phyloP scores from a whole-genome alignment of 2,797 vertebrate species.

The Acestrorhynchus altus region DNA sequence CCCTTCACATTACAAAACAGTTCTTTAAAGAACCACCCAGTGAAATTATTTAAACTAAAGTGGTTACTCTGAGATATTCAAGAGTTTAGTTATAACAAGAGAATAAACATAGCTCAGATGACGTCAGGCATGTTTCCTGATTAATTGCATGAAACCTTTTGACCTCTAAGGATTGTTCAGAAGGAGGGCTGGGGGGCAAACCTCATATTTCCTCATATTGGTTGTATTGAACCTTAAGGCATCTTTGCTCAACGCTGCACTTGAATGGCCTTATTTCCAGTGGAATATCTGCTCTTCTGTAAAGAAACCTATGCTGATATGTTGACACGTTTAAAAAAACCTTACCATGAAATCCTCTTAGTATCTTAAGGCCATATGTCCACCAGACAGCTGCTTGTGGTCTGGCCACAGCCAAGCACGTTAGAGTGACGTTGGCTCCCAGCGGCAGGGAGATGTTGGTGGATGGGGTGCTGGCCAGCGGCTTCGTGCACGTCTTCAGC shows the following conservation, averaged over 20 bases:
- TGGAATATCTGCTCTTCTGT: constrained; percentile 7
- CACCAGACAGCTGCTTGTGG: constrained; percentile 85
- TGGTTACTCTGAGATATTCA: too few relatives aligned
- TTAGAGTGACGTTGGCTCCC: constrained; percentile 84
- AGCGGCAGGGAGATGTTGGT: constrained; percentile 78
- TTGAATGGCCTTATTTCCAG: constrained; percentile 68
- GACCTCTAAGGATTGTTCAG: neutral
- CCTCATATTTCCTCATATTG: neutral
- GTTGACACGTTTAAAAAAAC: constrained; percentile 50
- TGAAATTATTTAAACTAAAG: too few relatives aligned
- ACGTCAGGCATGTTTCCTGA: neutral
- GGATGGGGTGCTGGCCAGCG: constrained; percentile 73
- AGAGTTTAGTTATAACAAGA: neutral
- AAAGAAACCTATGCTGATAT: constrained; percentile 38
- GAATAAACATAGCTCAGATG: neutral
- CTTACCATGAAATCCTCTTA: constrained; percentile 93
- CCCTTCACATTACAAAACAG: too few relatives aligned
- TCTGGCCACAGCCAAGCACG: constrained; percentile 83
- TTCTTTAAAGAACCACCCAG: too few relatives aligned
- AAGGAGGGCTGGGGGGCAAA: neutral
- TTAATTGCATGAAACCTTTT: neutral
- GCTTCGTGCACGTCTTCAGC: constrained; percentile 82
- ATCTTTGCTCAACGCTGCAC: constrained; percentile 37
- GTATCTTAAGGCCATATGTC: constrained; percentile 88
- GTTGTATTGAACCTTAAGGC: neutral